Evolutionary conservation across 1,140 invertebrate species (phyloP).

Genomic region (Nasonia vitripennis): DNA sequence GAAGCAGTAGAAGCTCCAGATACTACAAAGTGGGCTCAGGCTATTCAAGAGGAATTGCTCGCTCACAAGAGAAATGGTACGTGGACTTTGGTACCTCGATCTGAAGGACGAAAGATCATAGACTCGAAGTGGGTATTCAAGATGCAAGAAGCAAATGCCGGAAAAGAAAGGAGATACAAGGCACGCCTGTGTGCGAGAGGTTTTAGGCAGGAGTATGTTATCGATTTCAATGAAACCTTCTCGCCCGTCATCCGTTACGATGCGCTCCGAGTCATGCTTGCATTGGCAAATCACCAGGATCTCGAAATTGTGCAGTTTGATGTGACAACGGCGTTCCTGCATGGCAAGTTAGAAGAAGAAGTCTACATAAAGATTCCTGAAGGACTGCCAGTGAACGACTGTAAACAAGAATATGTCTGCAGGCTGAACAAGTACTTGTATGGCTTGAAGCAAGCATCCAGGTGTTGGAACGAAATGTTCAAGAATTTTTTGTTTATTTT

Average conservation of each 20-base stretch:
- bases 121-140: constrained; percentile 64
- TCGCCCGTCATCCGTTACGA: constrained; percentile 56
- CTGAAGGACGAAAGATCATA: constrained; percentile 47
- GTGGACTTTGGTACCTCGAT: constrained; percentile 61
- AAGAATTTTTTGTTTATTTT: constrained; percentile 20
- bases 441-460: constrained; percentile 55
- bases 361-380: constrained; percentile 65
- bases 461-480: constrained; percentile 52
- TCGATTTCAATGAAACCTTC: constrained; percentile 63
- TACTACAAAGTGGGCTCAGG: constrained; percentile 20
- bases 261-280: constrained; percentile 59
- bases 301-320: constrained; percentile 63
- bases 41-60: no score
- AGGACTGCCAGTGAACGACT: constrained; percentile 46
- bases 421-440: constrained; percentile 59
- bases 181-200: constrained; percentile 60
- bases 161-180: constrained; percentile 51
- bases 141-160: constrained; percentile 15
- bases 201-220: constrained; percentile 56
- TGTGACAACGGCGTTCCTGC: constrained; percentile 67
- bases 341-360: constrained; percentile 64
- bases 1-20: constrained; percentile 52
- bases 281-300: constrained; percentile 55
- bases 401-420: constrained; percentile 29
- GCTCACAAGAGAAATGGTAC: no score